Evolutionary conservation across 2,113 vertebrate species (phyloP), one percentile per base, ranked within the genome.

Genomic region (Lethenteron reissneri): DNA sequence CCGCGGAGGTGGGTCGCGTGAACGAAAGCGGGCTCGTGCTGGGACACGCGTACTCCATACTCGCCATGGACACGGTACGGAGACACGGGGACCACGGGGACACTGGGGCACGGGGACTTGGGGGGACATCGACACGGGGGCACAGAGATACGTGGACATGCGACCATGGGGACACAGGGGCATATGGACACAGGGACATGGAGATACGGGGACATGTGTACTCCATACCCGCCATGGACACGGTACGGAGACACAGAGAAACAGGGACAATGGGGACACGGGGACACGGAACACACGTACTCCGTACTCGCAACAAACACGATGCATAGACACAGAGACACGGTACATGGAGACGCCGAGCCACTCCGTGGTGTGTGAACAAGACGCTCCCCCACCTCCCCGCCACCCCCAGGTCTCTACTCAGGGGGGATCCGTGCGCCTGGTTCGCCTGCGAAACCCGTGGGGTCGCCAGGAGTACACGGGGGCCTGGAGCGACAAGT

Each of bases 391-490:
- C 41, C 64, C 25, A 9, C 25, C 64, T 25, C 25, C 64, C 64
- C 25, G 64, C 64, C 64, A 17, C 10, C n/a, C 60, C 69, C 73
- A 85, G 83, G 78, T 86, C 69, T 77, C 4, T 14, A 79, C 74
- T 58, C 74, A 17, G 0, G 72, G 76, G 1, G 76, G 75, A 3
- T 81, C 82, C 21, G 74, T 80, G 56, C 72, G 78, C 56, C 59
- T 87, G 74, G 72, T 84, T 71, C 81, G 75, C 72, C 73, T 87
- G 75, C 80, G 84, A 75, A 87, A 87, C 75, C 85, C 85, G 11
- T 87, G 85, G 85, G 85, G 85, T 11, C 85, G 83, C 70, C 73
- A 83, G 0, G 85, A 87, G 70, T 86, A 84, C 72, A 71, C 73
- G 14, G 17, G 14, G 60, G 60, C 14, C 14, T 64, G 60, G 14